phyloP scores from a whole-genome alignment of 2,888 invertebrate species.

The Chrysodeixis includens region DNA sequence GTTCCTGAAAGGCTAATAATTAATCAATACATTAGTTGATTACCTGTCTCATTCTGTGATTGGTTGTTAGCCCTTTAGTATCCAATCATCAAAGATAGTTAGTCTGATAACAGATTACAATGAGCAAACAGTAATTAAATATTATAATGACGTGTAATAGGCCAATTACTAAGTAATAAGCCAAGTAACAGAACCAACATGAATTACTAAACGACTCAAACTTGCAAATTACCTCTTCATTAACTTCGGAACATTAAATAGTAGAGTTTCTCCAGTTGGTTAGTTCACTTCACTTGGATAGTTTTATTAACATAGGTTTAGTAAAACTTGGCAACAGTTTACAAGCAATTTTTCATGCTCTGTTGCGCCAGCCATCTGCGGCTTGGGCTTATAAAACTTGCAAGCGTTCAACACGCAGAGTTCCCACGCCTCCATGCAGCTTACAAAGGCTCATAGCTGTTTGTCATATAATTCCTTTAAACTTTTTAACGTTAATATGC shows the following conservation, averaged over 20 bases:
- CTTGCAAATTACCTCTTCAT: not conserved
- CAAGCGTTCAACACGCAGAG: conserved; percentile 12
- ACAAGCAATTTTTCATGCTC: conserved; percentile 31
- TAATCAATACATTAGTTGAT: too few relatives aligned
- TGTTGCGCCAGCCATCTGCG: conserved; percentile 24
- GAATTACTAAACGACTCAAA: not conserved
- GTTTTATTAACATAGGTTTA: not conserved
- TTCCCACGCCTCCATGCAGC: not conserved
- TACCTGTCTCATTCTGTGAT: too few relatives aligned
- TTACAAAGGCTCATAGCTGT: not conserved
- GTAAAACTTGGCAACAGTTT: conserved; percentile 32
- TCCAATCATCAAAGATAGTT: too few relatives aligned
- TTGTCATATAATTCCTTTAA: not conserved
- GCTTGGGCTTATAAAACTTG: conserved; percentile 29
- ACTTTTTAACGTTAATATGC: not conserved
- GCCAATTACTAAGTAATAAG: too few relatives aligned
- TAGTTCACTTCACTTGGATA: not conserved
- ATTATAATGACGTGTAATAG: too few relatives aligned
- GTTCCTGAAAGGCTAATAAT: not conserved
- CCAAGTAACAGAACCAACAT: too few relatives aligned
- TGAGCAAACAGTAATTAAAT: too few relatives aligned
- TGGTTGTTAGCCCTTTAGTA: too few relatives aligned
- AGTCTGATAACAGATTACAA: too few relatives aligned
- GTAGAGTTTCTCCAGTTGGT: not conserved
- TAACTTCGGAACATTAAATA: not conserved